Conservation (phyloP, 2,888 invertebrate genomes). For the Nasonovia ribisnigri region DNA sequence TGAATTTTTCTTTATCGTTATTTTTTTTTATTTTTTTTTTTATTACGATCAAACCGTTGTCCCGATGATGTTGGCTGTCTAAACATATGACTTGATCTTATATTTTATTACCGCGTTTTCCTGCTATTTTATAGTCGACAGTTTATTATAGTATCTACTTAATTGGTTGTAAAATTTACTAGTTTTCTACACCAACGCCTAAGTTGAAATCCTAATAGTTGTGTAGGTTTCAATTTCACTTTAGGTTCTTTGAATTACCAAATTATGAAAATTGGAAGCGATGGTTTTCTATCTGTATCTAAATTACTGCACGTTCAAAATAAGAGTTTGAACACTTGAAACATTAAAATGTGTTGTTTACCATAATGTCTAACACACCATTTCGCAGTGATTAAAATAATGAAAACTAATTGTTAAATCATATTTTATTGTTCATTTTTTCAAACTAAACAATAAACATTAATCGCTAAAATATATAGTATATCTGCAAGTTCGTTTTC, state of each 20-base stretch:
- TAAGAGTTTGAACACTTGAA: background rate
- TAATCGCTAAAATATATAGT: background rate
- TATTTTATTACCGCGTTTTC: background rate
- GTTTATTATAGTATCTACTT: background rate
- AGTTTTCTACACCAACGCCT: background rate
- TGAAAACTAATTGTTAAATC: background rate
- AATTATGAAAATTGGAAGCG: background rate
- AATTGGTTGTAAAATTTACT: background rate
- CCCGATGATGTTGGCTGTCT: background rate
- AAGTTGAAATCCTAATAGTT: background rate
- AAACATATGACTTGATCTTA: background rate
- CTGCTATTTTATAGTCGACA: background rate
- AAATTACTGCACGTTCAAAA: background rate
- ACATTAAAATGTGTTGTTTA: background rate
- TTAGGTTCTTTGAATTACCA: background rate
- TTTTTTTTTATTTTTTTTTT: background rate
- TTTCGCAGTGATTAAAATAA: background rate
- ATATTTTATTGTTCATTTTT: background rate
- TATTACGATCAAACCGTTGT: background rate
- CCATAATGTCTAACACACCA: background rate
- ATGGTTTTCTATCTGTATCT: background rate
- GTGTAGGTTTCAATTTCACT: background rate
- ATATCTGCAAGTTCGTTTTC: background rate
- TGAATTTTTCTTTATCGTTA: background rate
- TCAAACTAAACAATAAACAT: background rate